Base-by-base conservation (phyloP, 2,113 vertebrate species). In the Megaleporinus macrocephalus region DNA sequence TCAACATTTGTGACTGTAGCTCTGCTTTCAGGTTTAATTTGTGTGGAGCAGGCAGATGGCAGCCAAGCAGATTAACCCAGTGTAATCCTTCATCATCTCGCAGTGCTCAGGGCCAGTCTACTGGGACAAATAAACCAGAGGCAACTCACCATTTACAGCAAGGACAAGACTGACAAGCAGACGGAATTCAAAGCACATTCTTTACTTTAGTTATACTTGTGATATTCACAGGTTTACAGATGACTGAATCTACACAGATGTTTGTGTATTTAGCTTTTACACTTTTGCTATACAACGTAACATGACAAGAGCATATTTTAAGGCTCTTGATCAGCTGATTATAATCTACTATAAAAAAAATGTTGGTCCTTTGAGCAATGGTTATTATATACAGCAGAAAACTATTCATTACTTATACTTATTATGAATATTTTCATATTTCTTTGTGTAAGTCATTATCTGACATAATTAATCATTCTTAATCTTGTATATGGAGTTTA, bases 31-130 rank as follows among this genome's bases (percentile, higher is more conserved):
- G 87, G 86, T 91, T 93, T 91, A 91, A 92, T 90, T 93, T 88
- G 91, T 83, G 29, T 89, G 69, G 82, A 83, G 69, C 82, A 86
- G 89, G 89, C 90, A 92, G 94, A 93, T 94, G 94, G 93, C 88
- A 72, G 85, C 79, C 84, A 90, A 83, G 87, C 89, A 92, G 93
- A 93, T 95, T 94, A 95, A 91, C 89, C 86, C 87, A 86, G 89
- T 89, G 88, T 93, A 94, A 94, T 93, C 90, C 91, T 82, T 84
- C 75, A 88, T 94, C 89, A 93, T 94, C 90, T 90, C 92, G 90
- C 92, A 87, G 93, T 89, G 84, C 90, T 91, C 84, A 85, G 86
- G 55, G 85, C 88, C 86, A 91, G 86, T 84, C 83, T 88, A 84
- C 73, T 63, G 85, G 87, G 84, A 81, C 85, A 87, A 85, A 89